phyloP scores from a whole-genome alignment of 2,797 vertebrate genomes.

The Lacerta bilineata region DNA sequence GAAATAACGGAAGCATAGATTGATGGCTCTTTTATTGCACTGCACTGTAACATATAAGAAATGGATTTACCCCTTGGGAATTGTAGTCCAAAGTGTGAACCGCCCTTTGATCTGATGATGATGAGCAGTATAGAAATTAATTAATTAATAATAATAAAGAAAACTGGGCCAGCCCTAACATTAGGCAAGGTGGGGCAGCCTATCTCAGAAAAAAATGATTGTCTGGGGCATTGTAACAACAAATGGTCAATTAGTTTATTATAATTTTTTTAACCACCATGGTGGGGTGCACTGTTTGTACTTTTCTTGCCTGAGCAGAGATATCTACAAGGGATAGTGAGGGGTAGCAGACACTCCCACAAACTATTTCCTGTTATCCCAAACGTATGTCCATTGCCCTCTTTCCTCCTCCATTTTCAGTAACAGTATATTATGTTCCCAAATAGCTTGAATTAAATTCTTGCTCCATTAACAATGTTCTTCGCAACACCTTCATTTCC shows the following conservation, averaged over 20 bases:
- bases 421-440: neutral
- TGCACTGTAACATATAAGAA: neutral
- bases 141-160: neutral
- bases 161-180: too few species aligned
- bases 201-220: neutral
- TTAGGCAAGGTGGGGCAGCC: neutral
- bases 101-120: too few species aligned
- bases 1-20: slow-evolving; percentile 29
- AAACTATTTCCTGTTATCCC: neutral
- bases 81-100: neutral
- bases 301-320: neutral
- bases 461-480: neutral
- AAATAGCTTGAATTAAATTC: neutral
- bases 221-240: neutral
- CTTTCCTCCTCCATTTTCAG: too few species aligned
- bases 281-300: neutral
- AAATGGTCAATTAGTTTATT: neutral
- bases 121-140: neutral
- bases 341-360: neutral
- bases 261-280: neutral
- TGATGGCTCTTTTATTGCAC: slow-evolving; percentile 28
- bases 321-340: neutral
- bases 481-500: neutral
- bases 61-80: neutral
- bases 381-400: neutral